Evolutionary conservation across 1,140 invertebrate genomes (phyloP).

Genomic region (Battus philenor): DNA sequence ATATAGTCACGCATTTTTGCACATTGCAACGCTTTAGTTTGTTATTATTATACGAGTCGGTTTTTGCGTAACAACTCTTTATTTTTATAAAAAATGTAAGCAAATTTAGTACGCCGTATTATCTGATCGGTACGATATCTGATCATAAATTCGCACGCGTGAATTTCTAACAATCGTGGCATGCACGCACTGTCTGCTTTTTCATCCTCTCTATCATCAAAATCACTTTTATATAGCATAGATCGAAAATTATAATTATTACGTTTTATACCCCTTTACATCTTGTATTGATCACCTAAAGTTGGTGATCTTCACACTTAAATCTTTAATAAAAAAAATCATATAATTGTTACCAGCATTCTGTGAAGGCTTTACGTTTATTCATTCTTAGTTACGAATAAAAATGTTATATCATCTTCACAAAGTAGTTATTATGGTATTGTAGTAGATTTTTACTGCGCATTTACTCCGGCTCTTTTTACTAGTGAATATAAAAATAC

Average conservation of each 20-base stretch:
- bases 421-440: too few species aligned
- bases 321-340: too few species aligned
- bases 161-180: conserved; percentile 17
- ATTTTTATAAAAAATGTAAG: conserved; percentile 12
- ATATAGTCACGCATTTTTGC: too few species aligned
- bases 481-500: too few species aligned
- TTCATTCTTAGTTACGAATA: too few species aligned
- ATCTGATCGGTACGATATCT: conserved; percentile 14
- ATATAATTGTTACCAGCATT: neutral
- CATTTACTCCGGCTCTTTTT: too few species aligned
- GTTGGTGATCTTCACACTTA: neutral
- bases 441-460: too few species aligned
- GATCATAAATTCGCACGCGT: conserved; percentile 16
- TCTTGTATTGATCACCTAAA: neutral
- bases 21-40: too few species aligned
- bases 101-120: conserved; percentile 14
- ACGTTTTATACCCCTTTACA: neutral
- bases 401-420: too few species aligned
- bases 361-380: neutral
- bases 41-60: conserved; percentile 2
- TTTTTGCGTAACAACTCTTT: conserved; percentile 9
- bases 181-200: conserved; percentile 13
- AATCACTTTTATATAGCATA: conserved; percentile 7
- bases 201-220: conserved; percentile 11
- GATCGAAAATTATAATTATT: conserved; percentile 5